Evolutionary conservation across 2,113 vertebrate genomes (phyloP).

Genomic region (Marmota flaviventris): DNA sequence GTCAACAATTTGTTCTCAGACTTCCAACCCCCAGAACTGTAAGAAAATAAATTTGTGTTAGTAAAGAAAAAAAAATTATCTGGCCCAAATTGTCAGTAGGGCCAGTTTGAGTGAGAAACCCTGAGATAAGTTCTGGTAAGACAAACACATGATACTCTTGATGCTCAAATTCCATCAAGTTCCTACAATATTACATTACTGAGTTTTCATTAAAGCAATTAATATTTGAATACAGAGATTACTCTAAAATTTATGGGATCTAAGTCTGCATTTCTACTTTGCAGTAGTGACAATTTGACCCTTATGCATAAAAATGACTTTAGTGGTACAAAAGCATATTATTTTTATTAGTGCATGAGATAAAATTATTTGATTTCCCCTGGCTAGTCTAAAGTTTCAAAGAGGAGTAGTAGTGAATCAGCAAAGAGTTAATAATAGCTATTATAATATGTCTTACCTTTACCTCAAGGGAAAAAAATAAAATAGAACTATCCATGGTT

Average conservation of each 20-base stretch:
- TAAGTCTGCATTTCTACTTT: constrained; percentile 48
- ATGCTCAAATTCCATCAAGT: not conserved
- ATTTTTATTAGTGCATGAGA: constrained; percentile 44
- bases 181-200: constrained; percentile 18
- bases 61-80: not conserved
- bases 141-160: not conserved
- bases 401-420: constrained; percentile 25
- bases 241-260: constrained; percentile 52
- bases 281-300: constrained; percentile 50
- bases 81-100: not conserved
- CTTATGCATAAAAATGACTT: constrained; percentile 43
- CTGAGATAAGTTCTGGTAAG: constrained; percentile 34
- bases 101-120: not conserved
- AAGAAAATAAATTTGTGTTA: too few species aligned
- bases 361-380: constrained; percentile 48
- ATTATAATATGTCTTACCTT: constrained; percentile 29
- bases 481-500: constrained; percentile 4
- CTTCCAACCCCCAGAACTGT: too few species aligned
- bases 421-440: not conserved
- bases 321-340: constrained; percentile 26
- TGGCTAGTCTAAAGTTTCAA: constrained; percentile 34
- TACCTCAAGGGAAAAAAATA: constrained; percentile 23
- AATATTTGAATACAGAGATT: constrained; percentile 44
- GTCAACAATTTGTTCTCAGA: too few species aligned
- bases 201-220: constrained; percentile 37